Evolutionary conservation across 2,888 invertebrate species (phyloP), one percentile per base, ranked within the genome.

Genomic region (Pyrochroa serraticornis): DNA sequence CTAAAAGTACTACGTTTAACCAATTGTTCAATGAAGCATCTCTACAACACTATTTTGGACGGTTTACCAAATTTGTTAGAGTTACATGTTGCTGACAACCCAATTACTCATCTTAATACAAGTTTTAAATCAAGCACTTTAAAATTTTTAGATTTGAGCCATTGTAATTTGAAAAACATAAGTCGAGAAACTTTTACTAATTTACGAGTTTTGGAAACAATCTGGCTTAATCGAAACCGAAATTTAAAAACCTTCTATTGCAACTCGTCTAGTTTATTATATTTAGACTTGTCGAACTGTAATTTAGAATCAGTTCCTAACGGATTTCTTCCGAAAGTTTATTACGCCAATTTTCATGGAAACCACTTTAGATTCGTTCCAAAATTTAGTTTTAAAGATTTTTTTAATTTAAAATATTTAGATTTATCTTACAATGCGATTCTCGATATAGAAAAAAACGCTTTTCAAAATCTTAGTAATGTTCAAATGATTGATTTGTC

Each of bases 351-450:
- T 35, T 72, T 90, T 6, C 83, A 84, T 37, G 85, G 85, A 39
- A 91, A 91, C 68, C 82, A 85, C 74, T 81, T 91, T 41, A 81
- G 85, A 60, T 78, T 78, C 36, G 74, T 91, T 6, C 81, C 81
- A 7, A 81, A 81, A 44, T 80, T 82, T 53, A 85, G 84, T 64
- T 91, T 91, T 74, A 70, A 74, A 0, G 86, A 85, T 66, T 89
- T 87, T 71, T 79, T 83, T 2, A 80, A 82, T 63, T 73, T 91
- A 38, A 82, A 85, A 68, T 76, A 82, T 51, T 72, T 91, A 9
- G 88, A 88, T 73, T 73, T 91, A 35, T 87, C 89, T 0, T 81
- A 82, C 38, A 91, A 91, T 75, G 83, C 85, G 10, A 83, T 91
- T 37, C 84, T 83, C 7, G 80, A 79, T 0, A 71, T 91, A 14